Evolutionary conservation across 2,113 vertebrate genomes (phyloP).

Genomic region (Neodon shergylaensis): DNA sequence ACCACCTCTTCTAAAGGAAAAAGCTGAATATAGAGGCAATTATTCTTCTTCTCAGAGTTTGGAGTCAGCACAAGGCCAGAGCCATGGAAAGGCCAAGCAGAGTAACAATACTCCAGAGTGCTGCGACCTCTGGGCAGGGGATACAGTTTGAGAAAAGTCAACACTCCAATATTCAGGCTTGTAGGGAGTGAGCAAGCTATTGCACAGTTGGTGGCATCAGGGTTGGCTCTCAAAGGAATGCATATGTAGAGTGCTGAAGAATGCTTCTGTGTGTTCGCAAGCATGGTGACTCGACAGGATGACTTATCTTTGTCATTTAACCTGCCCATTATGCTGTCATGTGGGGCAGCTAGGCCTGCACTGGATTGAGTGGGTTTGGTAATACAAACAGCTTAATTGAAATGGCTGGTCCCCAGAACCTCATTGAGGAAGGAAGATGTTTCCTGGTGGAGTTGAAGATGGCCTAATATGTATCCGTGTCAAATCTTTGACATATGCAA

Average conservation of each 20-base stretch:
- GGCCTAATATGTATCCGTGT: conserved; percentile 59
- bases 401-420: conserved; percentile 73
- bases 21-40: background rate
- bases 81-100: background rate
- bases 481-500: conserved; percentile 74
- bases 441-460: conserved; percentile 70
- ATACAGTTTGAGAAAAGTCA: background rate
- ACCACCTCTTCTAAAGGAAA: conserved; percentile 1
- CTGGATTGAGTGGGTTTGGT: conserved; percentile 49
- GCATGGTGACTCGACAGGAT: conserved; percentile 23
- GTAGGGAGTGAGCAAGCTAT: background rate
- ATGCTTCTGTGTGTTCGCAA: background rate
- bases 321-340: background rate
- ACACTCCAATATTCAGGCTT: background rate
- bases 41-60: background rate
- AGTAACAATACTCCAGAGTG: background rate
- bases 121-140: background rate
- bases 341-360: conserved; percentile 22
- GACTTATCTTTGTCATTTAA: conserved; percentile 61
- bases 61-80: background rate
- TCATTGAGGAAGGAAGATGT: conserved; percentile 60
- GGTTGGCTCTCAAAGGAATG: background rate
- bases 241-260: background rate
- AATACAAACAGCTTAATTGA: conserved; percentile 77
- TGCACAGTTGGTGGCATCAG: background rate